Evolutionary conservation across 1,140 invertebrate genomes (phyloP).

Genomic region (Papilio machaon): DNA sequence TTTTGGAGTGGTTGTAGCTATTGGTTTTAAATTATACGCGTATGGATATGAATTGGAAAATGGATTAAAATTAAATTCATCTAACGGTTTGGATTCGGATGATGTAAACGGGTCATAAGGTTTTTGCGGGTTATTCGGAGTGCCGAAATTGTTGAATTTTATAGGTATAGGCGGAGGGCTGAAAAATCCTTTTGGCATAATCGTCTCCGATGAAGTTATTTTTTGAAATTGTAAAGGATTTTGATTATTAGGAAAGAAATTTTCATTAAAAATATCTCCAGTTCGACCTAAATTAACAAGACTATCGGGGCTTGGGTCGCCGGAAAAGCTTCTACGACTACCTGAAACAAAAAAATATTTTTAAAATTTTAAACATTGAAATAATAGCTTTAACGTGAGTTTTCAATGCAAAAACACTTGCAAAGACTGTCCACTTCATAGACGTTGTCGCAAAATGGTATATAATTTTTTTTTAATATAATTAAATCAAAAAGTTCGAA

Average conservation of each 20-base stretch:
- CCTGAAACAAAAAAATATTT: constrained; percentile 26
- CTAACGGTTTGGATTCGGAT: constrained; percentile 2
- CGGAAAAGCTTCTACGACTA: constrained; percentile 26
- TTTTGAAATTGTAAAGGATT: constrained; percentile 9
- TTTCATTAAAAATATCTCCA: not conserved
- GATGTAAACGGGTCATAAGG: not conserved
- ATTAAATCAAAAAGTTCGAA: no score
- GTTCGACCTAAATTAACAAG: constrained; percentile 9
- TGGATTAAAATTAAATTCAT: constrained; percentile 19
- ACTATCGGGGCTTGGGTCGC: not conserved
- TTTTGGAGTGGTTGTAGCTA: constrained; percentile 17
- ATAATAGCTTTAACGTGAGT: no score
- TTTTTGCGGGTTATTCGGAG: constrained; percentile 2
- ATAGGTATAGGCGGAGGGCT: not conserved
- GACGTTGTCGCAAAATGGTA: not conserved
- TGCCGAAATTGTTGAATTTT: not conserved
- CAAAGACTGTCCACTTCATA: not conserved
- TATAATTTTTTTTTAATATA: not conserved
- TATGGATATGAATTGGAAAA: constrained; percentile 31
- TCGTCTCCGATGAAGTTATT: not conserved
- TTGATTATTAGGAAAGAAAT: not conserved
- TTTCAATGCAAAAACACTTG: not conserved
- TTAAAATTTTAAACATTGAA: not conserved
- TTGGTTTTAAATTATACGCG: not conserved
- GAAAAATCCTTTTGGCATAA: constrained; percentile 16